Evolutionary conservation across 2,888 invertebrate genomes (phyloP).

Genomic region (Trachelus iudaicus): DNA sequence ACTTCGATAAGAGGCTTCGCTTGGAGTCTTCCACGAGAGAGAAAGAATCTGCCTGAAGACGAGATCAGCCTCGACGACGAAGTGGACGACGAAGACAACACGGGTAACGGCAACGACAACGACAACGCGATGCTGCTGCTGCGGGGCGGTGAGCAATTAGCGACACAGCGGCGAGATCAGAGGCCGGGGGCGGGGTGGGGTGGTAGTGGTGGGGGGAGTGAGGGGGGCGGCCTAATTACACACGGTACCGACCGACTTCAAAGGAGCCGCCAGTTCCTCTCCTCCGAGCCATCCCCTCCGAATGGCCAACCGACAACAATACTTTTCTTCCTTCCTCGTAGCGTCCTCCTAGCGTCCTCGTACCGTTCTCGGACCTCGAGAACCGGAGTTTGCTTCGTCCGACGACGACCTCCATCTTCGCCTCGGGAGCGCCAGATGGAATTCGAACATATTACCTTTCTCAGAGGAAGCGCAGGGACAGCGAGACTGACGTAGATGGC

Average conservation of each 20-base stretch:
- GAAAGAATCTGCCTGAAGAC: not conserved
- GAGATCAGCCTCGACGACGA: not conserved
- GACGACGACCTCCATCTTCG: not conserved
- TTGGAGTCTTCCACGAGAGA: not conserved
- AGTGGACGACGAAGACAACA: not conserved
- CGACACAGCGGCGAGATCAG: slow-evolving; percentile 63
- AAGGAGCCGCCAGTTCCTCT: slow-evolving; percentile 62
- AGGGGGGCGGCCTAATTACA: slow-evolving; percentile 56
- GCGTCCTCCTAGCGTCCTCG: slow-evolving; percentile 1
- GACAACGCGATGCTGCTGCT: slow-evolving; percentile 50
- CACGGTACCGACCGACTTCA: slow-evolving; percentile 63
- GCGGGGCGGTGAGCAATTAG: slow-evolving; percentile 63
- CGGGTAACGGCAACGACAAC: slow-evolving; percentile 11
- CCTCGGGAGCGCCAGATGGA: not conserved
- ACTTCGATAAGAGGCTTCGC: not conserved
- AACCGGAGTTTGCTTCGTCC: not conserved
- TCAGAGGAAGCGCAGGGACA: not conserved
- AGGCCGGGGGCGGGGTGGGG: slow-evolving; percentile 56
- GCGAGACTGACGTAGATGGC: slow-evolving; percentile 19
- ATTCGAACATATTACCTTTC: not conserved
- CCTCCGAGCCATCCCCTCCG: slow-evolving; percentile 49
- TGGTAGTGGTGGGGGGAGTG: slow-evolving; percentile 29
- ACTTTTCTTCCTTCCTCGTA: slow-evolving; percentile 49
- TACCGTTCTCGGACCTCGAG: not conserved
- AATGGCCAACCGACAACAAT: slow-evolving; percentile 50